Evolutionary conservation across 2,113 vertebrate species (phyloP).

Genomic region (Mastomys coucha): DNA sequence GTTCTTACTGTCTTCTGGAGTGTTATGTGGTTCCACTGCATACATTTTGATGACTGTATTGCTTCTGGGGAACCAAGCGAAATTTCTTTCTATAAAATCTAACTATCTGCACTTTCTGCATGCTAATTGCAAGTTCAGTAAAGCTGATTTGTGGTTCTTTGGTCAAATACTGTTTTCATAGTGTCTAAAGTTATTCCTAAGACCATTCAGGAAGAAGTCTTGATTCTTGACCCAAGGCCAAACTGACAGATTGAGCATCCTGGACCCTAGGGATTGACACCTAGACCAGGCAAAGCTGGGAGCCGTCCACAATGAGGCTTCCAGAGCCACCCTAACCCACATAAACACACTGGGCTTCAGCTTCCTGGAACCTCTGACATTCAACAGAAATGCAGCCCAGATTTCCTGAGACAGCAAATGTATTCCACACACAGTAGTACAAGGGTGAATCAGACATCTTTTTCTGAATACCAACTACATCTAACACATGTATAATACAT

Average conservation of each 20-base stretch:
- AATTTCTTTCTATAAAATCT: rapidly evolving
- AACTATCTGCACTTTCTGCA: rapidly evolving
- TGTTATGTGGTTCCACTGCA: background rate
- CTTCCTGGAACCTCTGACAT: rapidly evolving
- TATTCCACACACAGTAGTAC: background rate
- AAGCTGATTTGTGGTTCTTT: rapidly evolving
- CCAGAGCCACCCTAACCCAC: too few relatives aligned
- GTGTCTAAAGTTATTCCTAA: rapidly evolving
- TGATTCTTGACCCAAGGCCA: background rate
- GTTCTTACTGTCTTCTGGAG: background rate
- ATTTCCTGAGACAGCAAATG: background rate
- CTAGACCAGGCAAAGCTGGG: too few relatives aligned
- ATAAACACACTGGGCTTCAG: rapidly evolving
- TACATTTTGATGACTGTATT: background rate
- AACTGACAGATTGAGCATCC: rapidly evolving
- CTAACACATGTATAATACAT: rapidly evolving
- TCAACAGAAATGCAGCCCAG: rapidly evolving
- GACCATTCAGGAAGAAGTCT: rapidly evolving
- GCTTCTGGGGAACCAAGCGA: too few relatives aligned
- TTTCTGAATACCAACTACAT: background rate
- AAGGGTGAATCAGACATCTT: rapidly evolving
- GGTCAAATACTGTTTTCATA: rapidly evolving
- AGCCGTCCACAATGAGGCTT: background rate
- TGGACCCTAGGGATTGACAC: rapidly evolving
- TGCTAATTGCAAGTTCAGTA: rapidly evolving